Evolutionary conservation across 2,888 invertebrate species (phyloP).

Genomic region (Punctoribates punctum): DNA sequence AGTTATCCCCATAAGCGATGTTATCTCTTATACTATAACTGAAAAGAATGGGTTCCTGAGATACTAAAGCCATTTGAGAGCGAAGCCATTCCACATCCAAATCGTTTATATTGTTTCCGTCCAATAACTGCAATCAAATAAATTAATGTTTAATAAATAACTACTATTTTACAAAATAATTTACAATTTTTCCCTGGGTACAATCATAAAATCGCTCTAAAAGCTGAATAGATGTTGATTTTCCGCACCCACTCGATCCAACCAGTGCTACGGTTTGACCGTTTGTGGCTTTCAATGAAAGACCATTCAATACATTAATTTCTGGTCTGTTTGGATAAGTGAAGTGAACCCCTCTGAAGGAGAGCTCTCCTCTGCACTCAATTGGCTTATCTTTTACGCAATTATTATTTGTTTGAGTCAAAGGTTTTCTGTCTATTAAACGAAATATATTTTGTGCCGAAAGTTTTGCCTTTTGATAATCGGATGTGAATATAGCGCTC

Average conservation of each 20-base stretch:
- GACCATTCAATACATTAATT: conserved; percentile 67
- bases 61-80: conserved; percentile 78
- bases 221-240: conserved; percentile 78
- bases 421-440: conserved; percentile 57
- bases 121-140: conserved; percentile 48
- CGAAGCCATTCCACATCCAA: conserved; percentile 67
- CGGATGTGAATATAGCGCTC: conserved; percentile 71
- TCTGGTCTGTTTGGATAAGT: conserved; percentile 76
- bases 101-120: conserved; percentile 61
- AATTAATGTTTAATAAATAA: no score
- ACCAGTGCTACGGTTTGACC: conserved; percentile 67
- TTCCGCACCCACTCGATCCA: conserved; percentile 79
- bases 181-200: conserved; percentile 60
- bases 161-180: no score
- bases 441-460: conserved; percentile 67
- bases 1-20: conserved; percentile 85
- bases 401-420: background rate
- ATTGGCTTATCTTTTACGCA: conserved; percentile 6
- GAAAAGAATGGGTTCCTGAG: conserved; percentile 87
- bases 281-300: conserved; percentile 62
- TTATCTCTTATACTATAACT: conserved; percentile 82
- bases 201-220: conserved; percentile 81
- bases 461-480: conserved; percentile 71
- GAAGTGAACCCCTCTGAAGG: conserved; percentile 66
- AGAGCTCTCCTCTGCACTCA: conserved; percentile 62